A percentile compares a stretch with the other conserved stretches of the same genome.
These are phyloP conservation scores for Phalacrocorax carbo DNA, from an alignment of 2,113 vertebrate genomes.

Conservation along the genomic window DNA sequence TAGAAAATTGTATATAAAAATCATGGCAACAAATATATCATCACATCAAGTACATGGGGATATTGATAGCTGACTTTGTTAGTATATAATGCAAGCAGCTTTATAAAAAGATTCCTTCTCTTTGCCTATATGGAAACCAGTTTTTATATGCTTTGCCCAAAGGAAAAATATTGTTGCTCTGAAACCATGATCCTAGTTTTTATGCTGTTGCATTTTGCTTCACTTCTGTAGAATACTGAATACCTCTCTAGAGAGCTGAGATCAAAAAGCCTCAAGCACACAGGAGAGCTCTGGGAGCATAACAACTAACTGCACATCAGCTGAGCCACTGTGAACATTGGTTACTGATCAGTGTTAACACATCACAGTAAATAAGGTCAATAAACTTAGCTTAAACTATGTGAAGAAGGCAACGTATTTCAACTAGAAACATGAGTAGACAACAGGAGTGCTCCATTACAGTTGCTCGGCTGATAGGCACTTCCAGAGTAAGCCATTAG, in stretches of 20 bases:
- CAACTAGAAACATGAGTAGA: not conserved
- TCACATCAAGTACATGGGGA: not conserved
- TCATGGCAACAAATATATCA: not conserved
- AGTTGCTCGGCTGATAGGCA: not conserved
- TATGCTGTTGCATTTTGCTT: not conserved
- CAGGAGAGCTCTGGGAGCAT: not conserved
- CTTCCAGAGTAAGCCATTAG: not conserved
- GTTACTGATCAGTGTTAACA: not conserved
- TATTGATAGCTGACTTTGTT: not conserved
- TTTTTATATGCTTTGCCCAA: not conserved
- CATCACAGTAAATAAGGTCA: not conserved
- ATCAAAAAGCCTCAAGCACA: slow-evolving; percentile 41
- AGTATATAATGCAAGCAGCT: not conserved
- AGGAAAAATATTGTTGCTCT: not conserved
- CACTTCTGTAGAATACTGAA: slow-evolving; percentile 15
- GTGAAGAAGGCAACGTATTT: not conserved
- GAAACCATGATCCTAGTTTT: slow-evolving; percentile 6
- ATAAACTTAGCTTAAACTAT: not conserved
- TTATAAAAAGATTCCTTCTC: not conserved
- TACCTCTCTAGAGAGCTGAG: not conserved
- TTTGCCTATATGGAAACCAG: not conserved
- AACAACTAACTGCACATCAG: not conserved
- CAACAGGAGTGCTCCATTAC: not conserved
- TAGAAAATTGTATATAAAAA: not conserved
- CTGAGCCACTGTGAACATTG: not conserved